Evolutionary conservation across 2,888 invertebrate species (phyloP).

Genomic region (Agrotis ipsilon): DNA sequence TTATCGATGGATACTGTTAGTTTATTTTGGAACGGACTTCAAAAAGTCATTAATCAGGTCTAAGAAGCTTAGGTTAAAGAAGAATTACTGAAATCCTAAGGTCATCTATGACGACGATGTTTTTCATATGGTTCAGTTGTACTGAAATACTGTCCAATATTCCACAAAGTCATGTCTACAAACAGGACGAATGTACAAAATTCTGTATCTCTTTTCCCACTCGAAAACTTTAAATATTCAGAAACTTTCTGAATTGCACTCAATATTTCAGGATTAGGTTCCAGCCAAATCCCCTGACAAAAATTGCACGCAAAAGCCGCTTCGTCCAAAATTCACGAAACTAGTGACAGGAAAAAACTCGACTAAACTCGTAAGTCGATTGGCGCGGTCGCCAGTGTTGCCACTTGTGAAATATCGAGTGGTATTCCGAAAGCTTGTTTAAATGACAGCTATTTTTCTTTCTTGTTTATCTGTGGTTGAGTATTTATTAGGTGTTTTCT

Average conservation of each 20-base stretch:
- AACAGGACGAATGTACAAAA: constrained; percentile 8
- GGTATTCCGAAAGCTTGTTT: constrained; percentile 32
- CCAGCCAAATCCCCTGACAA: constrained; percentile 53
- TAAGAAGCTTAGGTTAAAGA: not conserved
- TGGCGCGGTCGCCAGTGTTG: constrained; percentile 35
- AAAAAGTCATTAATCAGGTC: not conserved
- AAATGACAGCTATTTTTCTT: constrained; percentile 37
- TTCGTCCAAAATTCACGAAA: constrained; percentile 48
- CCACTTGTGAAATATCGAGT: constrained; percentile 47
- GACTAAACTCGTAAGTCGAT: constrained; percentile 60
- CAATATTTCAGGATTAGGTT: constrained; percentile 60
- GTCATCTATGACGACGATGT: no score
- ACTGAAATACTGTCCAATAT: not conserved
- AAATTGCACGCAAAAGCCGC: constrained; percentile 55
- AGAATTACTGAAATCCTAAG: not conserved
- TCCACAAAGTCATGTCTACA: constrained; percentile 1
- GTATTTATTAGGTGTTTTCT: not conserved
- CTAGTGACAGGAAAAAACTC: constrained; percentile 55
- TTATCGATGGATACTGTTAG: not conserved
- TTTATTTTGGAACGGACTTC: not conserved
- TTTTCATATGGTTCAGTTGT: no score
- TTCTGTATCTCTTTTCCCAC: constrained; percentile 6
- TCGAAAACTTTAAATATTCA: constrained; percentile 46
- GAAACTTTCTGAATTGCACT: constrained; percentile 46
- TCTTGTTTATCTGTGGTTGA: constrained; percentile 7